These are phyloP conservation scores for Oenanthe melanoleuca DNA, from an alignment of 2,113 vertebrate species.

Conservation along the genomic window DNA sequence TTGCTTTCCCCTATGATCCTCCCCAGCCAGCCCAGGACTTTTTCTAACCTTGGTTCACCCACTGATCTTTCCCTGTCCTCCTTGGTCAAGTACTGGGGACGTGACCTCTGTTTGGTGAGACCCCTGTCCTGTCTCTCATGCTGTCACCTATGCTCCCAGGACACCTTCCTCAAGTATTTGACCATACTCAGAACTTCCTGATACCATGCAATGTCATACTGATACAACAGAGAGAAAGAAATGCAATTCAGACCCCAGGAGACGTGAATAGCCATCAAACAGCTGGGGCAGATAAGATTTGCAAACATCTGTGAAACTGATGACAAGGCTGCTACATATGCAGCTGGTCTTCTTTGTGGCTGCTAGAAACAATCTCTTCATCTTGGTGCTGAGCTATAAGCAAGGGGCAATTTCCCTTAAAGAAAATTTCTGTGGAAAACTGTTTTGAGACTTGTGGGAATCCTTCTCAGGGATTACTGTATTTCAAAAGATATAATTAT, in stretches of 20 bases:
- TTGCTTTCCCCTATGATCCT: background rate
- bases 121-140: fast-evolving
- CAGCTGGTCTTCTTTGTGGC: background rate
- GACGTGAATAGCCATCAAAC: background rate
- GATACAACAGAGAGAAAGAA: fast-evolving
- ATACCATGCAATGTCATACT: fast-evolving
- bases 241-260: background rate
- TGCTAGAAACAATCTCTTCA: background rate
- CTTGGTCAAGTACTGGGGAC: background rate
- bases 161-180: background rate
- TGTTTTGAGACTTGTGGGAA: background rate
- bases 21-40: fast-evolving
- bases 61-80: background rate
- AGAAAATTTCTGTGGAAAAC: background rate
- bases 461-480: background rate
- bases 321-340: background rate
- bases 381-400: background rate
- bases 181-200: background rate
- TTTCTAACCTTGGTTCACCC: background rate
- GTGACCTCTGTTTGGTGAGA: background rate
- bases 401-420: background rate
- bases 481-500: background rate
- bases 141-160: fast-evolving
- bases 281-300: background rate
- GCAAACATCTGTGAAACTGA: background rate